Base-by-base conservation (phyloP, 2,888 invertebrate genomes). In the Pterostichus madidus region DNA sequence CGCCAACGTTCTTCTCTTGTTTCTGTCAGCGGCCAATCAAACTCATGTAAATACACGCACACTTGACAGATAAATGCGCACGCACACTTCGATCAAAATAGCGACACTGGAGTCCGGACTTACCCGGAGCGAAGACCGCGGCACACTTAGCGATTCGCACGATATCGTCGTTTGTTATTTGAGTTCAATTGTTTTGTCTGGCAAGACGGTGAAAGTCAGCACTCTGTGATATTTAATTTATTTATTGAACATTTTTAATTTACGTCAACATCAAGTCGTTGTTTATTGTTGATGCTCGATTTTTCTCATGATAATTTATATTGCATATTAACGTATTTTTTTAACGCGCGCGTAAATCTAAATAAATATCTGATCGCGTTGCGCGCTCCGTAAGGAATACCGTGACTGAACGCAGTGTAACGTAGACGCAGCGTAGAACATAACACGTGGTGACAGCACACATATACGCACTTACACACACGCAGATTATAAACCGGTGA, bases 111-210 rank as follows among this genome's bases (percentile, higher is more conserved):
- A 52, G n/a, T n/a, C 52, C 52, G 52, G 52, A 52, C 52, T 52
- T 11, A 13, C n/a, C 52, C 52, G 52, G 52, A 52, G 52, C 52
- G 52, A 39, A 39, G 39, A 39, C 39, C 39, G 5, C 39, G 39
- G 39, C 39, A 39, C 39, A 39, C 39, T 39, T 39, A 39, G 5
- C 39, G 39, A 39, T 39, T 39, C 8, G 39, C 39, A 8, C 39
- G 39, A 6, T 6, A 52, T 52, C 52, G 52, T 52, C 52, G 52
- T 52, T 52, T 52, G 52, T 52, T 13, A 10, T 3, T 5, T 5
- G 52, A 52, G 52, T 13, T 52, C 52, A 52, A 52, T 52, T 52
- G 52, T 52, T 52, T 52, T 52, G 52, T 52, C 52, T 39, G 39
- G 3, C 5, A 5, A 5, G 39, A 13, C 52, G 52, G 52, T 52